Evolutionary conservation across 2,888 invertebrate species (phyloP).

Genomic region (Alviniconcha strummeri): DNA sequence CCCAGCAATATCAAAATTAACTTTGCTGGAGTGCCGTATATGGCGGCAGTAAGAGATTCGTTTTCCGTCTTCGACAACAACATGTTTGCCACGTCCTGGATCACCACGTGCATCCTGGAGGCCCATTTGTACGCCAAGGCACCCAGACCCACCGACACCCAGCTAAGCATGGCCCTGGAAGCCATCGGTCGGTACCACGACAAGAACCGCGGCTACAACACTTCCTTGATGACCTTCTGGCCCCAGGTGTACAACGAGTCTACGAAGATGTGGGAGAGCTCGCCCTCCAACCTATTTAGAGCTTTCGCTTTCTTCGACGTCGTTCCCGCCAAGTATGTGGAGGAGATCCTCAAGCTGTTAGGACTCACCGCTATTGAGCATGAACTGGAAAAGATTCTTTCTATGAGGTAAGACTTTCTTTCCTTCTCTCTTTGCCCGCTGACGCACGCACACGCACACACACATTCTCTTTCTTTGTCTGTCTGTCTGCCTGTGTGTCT

Average conservation of each 20-base stretch:
- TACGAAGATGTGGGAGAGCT: constrained; percentile 42
- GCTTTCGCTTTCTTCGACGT: constrained; percentile 51
- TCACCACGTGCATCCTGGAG: constrained; percentile 60
- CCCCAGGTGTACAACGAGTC: constrained; percentile 51
- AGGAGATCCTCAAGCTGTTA: constrained; percentile 51
- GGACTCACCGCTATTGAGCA: constrained; percentile 50
- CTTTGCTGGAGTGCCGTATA: constrained; percentile 54
- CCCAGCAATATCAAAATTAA: constrained; percentile 61
- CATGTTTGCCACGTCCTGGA: constrained; percentile 67
- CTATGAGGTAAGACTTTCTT: constrained; percentile 46
- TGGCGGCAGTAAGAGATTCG: constrained; percentile 52
- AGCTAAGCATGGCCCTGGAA: constrained; percentile 39
- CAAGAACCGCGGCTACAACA: constrained; percentile 55
- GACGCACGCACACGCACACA: too few relatives aligned
- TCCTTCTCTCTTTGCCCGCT: background rate
- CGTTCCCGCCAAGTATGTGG: constrained; percentile 47
- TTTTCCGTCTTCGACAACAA: constrained; percentile 64
- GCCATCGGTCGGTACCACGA: constrained; percentile 56
- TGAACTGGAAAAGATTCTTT: constrained; percentile 48
- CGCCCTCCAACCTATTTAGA: constrained; percentile 50
- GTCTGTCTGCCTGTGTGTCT: background rate
- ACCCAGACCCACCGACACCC: constrained; percentile 36
- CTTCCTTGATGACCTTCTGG: constrained; percentile 66
- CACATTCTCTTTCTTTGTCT: background rate
- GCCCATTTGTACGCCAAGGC: constrained; percentile 50